These are phyloP conservation scores for Pan troglodytes DNA, from an alignment of 2,113 vertebrate species.

Conservation along the genomic window DNA sequence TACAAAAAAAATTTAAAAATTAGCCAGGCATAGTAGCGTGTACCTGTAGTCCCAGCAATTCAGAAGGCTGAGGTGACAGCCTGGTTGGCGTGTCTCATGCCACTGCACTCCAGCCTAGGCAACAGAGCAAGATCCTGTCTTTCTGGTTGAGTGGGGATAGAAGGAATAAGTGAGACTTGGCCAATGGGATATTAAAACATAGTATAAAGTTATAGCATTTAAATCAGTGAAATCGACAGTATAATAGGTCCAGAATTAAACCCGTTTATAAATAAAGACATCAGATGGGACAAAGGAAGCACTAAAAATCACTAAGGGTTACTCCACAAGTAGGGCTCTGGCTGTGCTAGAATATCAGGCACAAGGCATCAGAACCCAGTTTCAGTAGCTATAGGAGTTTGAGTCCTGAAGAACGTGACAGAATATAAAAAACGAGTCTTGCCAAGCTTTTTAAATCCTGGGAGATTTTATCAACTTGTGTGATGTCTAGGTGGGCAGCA, in stretches of 20 bases:
- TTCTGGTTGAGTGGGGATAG: not conserved
- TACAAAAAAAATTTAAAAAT: too few species aligned
- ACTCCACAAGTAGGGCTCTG: not conserved
- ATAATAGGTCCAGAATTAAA: not conserved
- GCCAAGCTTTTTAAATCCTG: not conserved
- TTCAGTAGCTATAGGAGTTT: not conserved
- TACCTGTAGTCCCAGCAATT: too few species aligned
- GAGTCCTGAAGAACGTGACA: not conserved
- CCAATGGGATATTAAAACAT: not conserved
- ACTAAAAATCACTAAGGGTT: not conserved
- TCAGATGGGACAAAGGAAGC: not conserved
- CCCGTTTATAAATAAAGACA: not conserved
- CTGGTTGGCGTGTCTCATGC: too few species aligned
- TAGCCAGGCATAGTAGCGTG: too few species aligned
- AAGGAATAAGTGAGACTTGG: not conserved
- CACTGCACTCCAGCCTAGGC: too few species aligned
- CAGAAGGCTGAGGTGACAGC: too few species aligned
- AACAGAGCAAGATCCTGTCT: too few species aligned
- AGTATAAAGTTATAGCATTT: not conserved
- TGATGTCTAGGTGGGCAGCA: not conserved
- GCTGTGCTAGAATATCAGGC: not conserved
- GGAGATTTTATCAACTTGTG: not conserved
- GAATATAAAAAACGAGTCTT: not conserved
- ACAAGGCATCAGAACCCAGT: not conserved
- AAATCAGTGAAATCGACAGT: not conserved